Conservation (phyloP, 2,113 vertebrate genomes). For the Cyphomyrus discorhynchus region DNA sequence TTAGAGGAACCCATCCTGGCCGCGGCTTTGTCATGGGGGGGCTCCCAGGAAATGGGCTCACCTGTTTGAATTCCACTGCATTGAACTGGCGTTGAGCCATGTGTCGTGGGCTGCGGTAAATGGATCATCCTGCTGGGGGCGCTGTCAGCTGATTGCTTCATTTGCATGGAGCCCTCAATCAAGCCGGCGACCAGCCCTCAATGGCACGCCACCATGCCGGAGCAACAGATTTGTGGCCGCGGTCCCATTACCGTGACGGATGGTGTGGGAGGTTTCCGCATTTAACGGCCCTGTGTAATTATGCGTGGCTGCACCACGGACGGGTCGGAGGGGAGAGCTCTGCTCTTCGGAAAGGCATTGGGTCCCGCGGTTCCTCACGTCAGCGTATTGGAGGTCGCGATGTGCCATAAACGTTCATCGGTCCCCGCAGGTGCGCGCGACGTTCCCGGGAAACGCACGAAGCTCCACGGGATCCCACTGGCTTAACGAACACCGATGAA, state of each 20-base stretch:
- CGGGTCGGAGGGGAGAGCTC: neutral
- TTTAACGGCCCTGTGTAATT: neutral
- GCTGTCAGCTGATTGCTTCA: neutral
- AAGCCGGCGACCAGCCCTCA: neutral
- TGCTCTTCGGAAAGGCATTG: neutral
- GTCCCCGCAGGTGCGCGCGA: neutral
- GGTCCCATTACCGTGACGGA: neutral
- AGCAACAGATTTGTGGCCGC: neutral
- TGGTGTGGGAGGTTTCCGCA: neutral
- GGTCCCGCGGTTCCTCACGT: neutral
- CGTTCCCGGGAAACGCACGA: neutral
- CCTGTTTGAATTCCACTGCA: neutral
- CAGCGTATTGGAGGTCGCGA: neutral
- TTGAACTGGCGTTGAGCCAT: neutral
- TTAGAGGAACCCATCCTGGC: neutral
- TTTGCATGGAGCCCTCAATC: neutral
- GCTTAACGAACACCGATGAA: neutral
- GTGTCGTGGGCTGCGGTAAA: neutral
- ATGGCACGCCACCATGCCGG: neutral
- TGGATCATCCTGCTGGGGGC: neutral
- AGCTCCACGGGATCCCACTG: neutral
- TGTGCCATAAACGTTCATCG: neutral
- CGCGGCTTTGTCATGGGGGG: neutral
- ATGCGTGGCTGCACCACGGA: neutral
- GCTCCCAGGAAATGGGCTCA: neutral